Evolutionary conservation across 1,140 invertebrate genomes (phyloP).

Genomic region (Lepidurus couesii): DNA sequence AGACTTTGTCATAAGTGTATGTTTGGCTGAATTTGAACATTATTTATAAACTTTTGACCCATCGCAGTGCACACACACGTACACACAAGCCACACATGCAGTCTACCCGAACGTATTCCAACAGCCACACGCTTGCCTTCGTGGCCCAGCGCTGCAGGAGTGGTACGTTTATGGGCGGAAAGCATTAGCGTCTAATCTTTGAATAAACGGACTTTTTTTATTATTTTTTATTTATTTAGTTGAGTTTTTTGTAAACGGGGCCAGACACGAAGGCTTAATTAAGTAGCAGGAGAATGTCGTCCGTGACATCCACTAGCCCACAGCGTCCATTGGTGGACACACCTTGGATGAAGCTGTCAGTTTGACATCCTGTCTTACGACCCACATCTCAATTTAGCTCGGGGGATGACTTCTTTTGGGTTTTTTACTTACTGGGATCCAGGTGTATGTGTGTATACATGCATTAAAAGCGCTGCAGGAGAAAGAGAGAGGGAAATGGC

Average conservation of each 20-base stretch:
- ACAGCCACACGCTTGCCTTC: too few species aligned
- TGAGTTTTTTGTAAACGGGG: neutral
- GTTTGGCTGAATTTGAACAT: neutral
- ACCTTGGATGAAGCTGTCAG: constrained; percentile 7
- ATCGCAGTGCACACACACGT: neutral
- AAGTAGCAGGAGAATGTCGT: neutral
- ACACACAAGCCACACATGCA: neutral
- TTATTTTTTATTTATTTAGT: too few species aligned
- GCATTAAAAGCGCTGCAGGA: too few species aligned
- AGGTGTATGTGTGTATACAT: too few species aligned
- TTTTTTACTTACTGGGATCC: too few species aligned
- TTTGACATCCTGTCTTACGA: neutral
- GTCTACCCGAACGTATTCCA: neutral
- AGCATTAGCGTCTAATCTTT: too few species aligned
- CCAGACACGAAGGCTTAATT: neutral
- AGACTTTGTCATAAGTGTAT: neutral
- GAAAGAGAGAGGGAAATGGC: too few species aligned
- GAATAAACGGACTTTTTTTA: too few species aligned
- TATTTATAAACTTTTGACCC: neutral
- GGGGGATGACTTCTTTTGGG: too few species aligned
- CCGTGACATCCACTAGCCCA: neutral
- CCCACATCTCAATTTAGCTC: too few species aligned
- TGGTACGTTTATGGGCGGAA: too few species aligned
- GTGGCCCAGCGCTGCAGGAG: too few species aligned
- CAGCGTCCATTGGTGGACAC: neutral